Evolutionary conservation across 2,113 vertebrate species (phyloP).

Genomic region (Thalassarche chlororhynchos): DNA sequence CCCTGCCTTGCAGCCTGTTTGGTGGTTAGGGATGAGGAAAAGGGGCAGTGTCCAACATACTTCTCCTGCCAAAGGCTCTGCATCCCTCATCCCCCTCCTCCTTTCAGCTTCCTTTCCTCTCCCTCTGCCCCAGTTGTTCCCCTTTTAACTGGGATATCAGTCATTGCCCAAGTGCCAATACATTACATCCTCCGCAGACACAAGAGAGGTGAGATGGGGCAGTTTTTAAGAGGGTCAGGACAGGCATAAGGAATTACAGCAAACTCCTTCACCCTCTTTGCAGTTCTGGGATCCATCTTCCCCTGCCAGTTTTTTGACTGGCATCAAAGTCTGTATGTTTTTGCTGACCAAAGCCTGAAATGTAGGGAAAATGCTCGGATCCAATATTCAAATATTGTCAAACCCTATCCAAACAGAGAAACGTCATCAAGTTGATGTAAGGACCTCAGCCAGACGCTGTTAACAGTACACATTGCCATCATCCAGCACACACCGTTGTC

Average conservation of each 20-base stretch:
- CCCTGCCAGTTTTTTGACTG: background rate
- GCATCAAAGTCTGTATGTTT: background rate
- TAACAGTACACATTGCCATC: accelerated
- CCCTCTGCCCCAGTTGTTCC: background rate
- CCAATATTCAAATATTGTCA: background rate
- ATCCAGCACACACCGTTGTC: background rate
- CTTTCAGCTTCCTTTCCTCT: background rate
- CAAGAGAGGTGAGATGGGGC: background rate
- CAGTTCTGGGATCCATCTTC: background rate
- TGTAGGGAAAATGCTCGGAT: background rate
- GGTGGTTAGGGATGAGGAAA: background rate
- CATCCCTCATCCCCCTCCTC: background rate
- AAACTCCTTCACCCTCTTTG: background rate
- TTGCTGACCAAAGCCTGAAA: background rate
- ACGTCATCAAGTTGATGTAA: background rate
- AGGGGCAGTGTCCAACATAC: background rate
- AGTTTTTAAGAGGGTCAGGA: background rate
- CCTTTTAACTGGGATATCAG: background rate
- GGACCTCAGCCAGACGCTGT: background rate
- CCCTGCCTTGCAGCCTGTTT: background rate
- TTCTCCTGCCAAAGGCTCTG: background rate
- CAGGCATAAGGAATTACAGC: background rate
- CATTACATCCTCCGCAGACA: background rate
- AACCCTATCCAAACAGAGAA: background rate
- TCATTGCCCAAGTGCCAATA: background rate